Percentiles rank a stretch among this genome's conserved stretches.
These are phyloP conservation scores for Sitobion miscanthi DNA, from an alignment of 1,140 invertebrate species.

Conservation along the genomic window DNA sequence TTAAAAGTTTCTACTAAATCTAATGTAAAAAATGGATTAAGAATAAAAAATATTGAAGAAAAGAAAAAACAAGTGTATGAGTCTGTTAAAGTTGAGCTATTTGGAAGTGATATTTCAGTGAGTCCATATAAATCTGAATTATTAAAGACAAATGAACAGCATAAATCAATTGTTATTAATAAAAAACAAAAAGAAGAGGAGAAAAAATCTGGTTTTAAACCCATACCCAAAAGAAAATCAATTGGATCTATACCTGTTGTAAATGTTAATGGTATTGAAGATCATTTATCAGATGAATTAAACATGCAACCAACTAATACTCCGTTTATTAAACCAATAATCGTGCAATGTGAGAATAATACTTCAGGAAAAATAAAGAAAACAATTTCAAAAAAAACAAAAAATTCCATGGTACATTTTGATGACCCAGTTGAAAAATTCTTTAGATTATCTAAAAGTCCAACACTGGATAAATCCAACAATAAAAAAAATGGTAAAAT, in stretches of 20 bases:
- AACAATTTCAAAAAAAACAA: slow-evolving; percentile 14
- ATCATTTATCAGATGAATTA: not conserved
- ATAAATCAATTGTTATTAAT: slow-evolving; percentile 23
- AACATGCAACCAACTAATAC: not conserved
- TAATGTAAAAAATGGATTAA: not conserved
- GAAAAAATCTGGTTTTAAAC: slow-evolving; percentile 46
- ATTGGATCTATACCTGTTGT: not conserved
- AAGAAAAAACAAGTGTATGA: slow-evolving; percentile 49
- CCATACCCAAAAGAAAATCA: slow-evolving; percentile 24
- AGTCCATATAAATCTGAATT: slow-evolving; percentile 20
- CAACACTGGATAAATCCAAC: not conserved
- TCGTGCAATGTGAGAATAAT: not conserved
- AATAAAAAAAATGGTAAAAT: not conserved
- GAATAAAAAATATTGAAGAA: not conserved
- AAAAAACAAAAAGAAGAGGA: not conserved
- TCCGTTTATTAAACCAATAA: not conserved
- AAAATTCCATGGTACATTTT: slow-evolving; percentile 46
- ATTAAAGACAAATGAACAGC: not conserved
- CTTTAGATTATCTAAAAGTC: not conserved
- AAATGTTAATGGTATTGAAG: not conserved
- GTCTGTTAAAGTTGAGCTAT: slow-evolving; percentile 40
- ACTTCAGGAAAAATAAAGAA: not conserved
- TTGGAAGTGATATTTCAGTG: slow-evolving; percentile 42
- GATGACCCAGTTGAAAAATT: slow-evolving; percentile 41
- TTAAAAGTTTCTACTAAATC: not conserved